A percentile compares a stretch with the other conserved stretches of the same genome.
Conservation (phyloP, 2,113 vertebrate genomes). For the Upupa epops region DNA sequence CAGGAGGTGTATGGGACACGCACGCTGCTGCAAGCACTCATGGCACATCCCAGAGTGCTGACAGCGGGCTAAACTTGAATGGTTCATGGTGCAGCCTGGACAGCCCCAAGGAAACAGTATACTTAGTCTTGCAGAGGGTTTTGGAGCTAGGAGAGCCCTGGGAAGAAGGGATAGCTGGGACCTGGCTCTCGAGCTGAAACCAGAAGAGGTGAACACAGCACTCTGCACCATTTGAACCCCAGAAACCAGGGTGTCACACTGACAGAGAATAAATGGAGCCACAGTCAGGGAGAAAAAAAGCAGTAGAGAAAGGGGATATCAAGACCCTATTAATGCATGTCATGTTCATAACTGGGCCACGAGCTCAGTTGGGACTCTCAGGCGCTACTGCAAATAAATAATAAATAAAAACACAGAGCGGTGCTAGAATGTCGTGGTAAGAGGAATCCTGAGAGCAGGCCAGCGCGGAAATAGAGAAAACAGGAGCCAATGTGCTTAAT, state of each 20-base stretch:
- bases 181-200: background rate
- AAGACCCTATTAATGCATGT: background rate
- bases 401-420: slow-evolving; percentile 30
- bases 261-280: background rate
- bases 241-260: background rate
- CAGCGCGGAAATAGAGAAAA: slow-evolving; percentile 42
- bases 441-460: slow-evolving; percentile 44
- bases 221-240: background rate
- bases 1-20: accelerated
- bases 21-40: background rate
- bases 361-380: slow-evolving; percentile 25
- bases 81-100: background rate
- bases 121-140: background rate
- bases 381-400: slow-evolving; percentile 43
- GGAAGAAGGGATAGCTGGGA: background rate
- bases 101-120: background rate
- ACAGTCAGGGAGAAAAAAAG: background rate
- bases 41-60: background rate
- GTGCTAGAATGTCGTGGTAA: slow-evolving; percentile 36
- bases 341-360: background rate
- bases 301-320: background rate
- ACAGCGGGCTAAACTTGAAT: background rate
- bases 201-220: background rate
- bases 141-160: background rate
- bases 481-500: slow-evolving; percentile 60